phyloP scores from a whole-genome alignment of 2,888 invertebrate species.

The Yponomeuta malinellus region DNA sequence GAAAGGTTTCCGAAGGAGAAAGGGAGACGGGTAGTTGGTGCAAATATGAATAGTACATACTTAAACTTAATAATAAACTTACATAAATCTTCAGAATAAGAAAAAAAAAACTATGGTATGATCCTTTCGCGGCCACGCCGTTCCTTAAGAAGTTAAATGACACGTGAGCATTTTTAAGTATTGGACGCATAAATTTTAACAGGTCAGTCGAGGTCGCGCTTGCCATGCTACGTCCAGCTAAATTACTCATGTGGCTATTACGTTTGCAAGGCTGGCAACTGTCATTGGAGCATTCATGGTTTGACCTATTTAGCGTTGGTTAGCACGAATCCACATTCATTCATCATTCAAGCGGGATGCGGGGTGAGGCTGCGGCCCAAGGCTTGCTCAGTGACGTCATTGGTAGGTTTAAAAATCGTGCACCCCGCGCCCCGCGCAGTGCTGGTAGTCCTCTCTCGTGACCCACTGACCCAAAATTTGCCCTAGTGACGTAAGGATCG shows the following conservation, averaged over 20 bases:
- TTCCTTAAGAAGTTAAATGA: no score
- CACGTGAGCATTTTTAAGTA: no score
- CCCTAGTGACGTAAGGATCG: constrained; percentile 61
- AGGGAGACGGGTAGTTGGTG: no score
- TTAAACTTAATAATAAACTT: no score
- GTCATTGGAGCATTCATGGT: constrained; percentile 26
- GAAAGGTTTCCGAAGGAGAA: no score
- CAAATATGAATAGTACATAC: no score
- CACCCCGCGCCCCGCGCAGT: constrained; percentile 41
- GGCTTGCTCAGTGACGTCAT: constrained; percentile 57
- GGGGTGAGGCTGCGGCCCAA: constrained; percentile 38
- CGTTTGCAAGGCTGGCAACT: background rate
- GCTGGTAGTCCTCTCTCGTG: constrained; percentile 62
- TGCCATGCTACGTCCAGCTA: background rate
- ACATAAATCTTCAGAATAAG: no score
- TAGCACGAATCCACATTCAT: constrained; percentile 57
- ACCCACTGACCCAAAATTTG: constrained; percentile 70
- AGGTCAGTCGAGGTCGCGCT: no score
- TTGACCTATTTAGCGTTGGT: constrained; percentile 32
- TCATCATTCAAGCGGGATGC: constrained; percentile 56
- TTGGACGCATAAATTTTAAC: no score
- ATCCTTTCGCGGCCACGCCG: no score
- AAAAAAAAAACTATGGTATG: no score
- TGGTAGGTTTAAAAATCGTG: constrained; percentile 54
- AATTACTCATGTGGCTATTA: background rate